Base-by-base conservation (phyloP, 2,888 invertebrate species). In the Sinohyriopsis cumingii region DNA sequence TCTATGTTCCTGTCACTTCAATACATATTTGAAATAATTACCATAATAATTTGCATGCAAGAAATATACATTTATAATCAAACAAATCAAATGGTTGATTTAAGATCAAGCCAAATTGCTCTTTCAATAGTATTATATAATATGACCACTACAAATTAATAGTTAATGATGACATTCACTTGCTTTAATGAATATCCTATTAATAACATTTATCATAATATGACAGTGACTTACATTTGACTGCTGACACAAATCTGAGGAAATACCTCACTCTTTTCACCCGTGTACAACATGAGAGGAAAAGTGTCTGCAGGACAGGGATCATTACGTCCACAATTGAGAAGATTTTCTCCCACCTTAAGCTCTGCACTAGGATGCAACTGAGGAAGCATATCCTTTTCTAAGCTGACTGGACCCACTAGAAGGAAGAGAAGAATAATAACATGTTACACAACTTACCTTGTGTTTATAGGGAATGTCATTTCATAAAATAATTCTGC, bases 191-290 rank as follows among this genome's bases (percentile, higher is more conserved):
- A 15, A 45, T 45, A 45, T 45, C 45, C 45, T 45, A 45, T 15
- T 45, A 45, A 15, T 45, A 45, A 45, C 45, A 45, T 15, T 45
- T 45, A 15, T 45, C 45, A 64, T 18, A 64, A 59, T 22, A 6
- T 1, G 33, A 20, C 18, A 45, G 18, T 57, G 45, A 87, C 91
- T 87, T 82, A 92, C 91, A 91, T 91, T 84, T 90, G 89, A 22
- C 91, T 92, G 76, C 89, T 89, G 55, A 92, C 89, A 82, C 92
- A 92, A 62, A 92, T 89, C 78, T 90, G 90, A 19, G 92, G 92
- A 71, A 89, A 87, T 68, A 91, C 91, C 61, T 88, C 88, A 75
- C 92, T 91, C 64, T 90, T 90, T 62, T 89, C 87, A 0, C 92
- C 92, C 1, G 92, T 90, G 82, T 89, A 91, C 22, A 92, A 83